Percentiles rank a stretch among this genome's conserved stretches.
Conservation (phyloP, 1,140 invertebrate species). For the Drosophila littoralis region DNA sequence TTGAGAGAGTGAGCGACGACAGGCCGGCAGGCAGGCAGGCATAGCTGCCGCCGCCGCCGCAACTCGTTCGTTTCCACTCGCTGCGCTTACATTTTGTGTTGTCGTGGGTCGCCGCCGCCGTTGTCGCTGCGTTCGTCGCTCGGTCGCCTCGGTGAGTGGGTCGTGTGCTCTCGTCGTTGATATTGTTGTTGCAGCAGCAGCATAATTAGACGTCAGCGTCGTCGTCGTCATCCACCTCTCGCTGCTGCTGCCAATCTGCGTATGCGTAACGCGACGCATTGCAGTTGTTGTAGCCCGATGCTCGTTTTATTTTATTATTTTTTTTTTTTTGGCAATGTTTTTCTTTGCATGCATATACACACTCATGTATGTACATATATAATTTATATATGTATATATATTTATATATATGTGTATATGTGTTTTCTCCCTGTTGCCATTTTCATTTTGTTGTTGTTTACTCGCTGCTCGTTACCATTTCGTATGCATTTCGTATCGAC, state of each 20-base stretch:
- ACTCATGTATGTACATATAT: neutral
- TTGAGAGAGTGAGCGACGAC: conserved; percentile 19
- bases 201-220: conserved; percentile 53
- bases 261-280: conserved; percentile 49
- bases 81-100: conserved; percentile 63
- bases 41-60: conserved; percentile 3
- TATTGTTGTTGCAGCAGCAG: conserved; percentile 34
- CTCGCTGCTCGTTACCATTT: conserved; percentile 1
- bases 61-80: conserved; percentile 57
- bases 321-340: conserved; percentile 25
- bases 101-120: conserved; percentile 66
- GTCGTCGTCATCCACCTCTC: conserved; percentile 7
- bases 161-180: conserved; percentile 36
- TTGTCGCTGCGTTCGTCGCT: conserved; percentile 51
- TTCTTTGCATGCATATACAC: neutral
- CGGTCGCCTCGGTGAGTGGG: conserved; percentile 50
- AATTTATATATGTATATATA: neutral
- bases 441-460: conserved; percentile 12
- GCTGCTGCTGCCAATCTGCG: conserved; percentile 28
- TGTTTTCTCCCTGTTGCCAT: neutral
- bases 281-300: conserved; percentile 32
- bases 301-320: conserved; percentile 4
- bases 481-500: neutral
- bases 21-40: conserved; percentile 14
- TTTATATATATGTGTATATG: neutral